Evolutionary conservation across 2,797 vertebrate species (phyloP), one percentile per base, ranked within the genome.

Genomic region (Pipistrellus pygmaeus): DNA sequence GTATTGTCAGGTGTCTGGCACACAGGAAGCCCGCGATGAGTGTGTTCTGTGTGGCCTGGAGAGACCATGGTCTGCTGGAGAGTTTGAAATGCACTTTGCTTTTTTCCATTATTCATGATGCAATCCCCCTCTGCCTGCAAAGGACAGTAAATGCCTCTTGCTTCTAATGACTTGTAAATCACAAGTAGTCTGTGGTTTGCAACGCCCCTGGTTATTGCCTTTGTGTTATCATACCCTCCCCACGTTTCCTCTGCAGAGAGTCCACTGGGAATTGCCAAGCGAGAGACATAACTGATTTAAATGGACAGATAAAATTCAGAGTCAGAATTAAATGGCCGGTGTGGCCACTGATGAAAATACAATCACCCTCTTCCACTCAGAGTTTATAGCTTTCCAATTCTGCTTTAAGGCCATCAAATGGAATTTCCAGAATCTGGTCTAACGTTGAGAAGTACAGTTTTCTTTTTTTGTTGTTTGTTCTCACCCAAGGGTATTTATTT

Each of bases 121-220:
- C 96, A 95, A 14, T 96, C 90, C 87, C 94, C 96, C 88, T 91
- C 84, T 85, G 95, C 72, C 80, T 0, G 8, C 88, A 94, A 93
- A 97, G 91, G 91, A 35, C 73, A 85, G 94, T 96, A 97, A 97
- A 97, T 97, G 93, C 91, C 38, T 93, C 83, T 82, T 96, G 95
- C 88, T 95, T 95, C 85, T 97, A 98, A 96, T 93, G 96, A 96
- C 87, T 92, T 96, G 88, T 96, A 97, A 97, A 96, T 94, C 95
- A 95, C 94, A 96, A 97, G 97, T 97, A 55, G 96, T 97, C 96
- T 96, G 93, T 86, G 89, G 96, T 88, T 96, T 96, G 91, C 83
- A 64, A 82, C 73, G 83, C 91, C 75, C n/a, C 81, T 80, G 75
- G 93, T 97, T 97, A 97, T 94, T 97, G 94, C 94, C 66, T 91